Conservation (phyloP, 2,113 vertebrate genomes). For the Toxostoma redivivum region DNA sequence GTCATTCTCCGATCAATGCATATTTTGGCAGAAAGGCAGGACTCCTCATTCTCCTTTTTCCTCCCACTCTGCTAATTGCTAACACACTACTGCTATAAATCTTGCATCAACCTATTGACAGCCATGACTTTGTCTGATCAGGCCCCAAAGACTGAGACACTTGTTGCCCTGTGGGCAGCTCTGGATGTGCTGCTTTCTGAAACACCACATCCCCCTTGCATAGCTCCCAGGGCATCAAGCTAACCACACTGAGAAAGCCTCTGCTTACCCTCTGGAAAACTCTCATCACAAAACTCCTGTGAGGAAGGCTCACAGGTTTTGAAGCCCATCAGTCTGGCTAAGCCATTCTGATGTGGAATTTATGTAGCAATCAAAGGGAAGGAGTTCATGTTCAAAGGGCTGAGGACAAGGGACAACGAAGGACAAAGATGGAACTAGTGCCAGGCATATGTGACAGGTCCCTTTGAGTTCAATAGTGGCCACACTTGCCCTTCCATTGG, state of each 20-base stretch:
- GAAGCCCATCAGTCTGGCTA: background rate
- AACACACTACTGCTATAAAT: background rate
- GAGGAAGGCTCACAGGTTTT: background rate
- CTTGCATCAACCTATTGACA: background rate
- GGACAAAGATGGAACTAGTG: background rate
- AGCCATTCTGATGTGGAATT: background rate
- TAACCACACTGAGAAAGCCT: background rate
- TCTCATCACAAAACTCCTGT: background rate
- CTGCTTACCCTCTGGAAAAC: background rate
- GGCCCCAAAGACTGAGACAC: background rate
- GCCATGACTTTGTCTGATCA: background rate
- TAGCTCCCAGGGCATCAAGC: background rate
- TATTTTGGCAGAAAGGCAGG: background rate
- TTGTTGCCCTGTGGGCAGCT: background rate
- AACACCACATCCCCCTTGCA: background rate
- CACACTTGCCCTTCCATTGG: background rate
- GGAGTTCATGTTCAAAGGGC: background rate
- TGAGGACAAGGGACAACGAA: background rate
- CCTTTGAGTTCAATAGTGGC: background rate
- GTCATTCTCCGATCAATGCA: slow-evolving; percentile 77
- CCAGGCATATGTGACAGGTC: background rate
- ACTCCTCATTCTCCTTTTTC: slow-evolving; percentile 11
- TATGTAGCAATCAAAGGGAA: background rate
- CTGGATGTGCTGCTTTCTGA: background rate
- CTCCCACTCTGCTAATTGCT: background rate